Evolutionary conservation across 1,140 invertebrate genomes (phyloP).

Genomic region (Hypsibius dujardini): DNA sequence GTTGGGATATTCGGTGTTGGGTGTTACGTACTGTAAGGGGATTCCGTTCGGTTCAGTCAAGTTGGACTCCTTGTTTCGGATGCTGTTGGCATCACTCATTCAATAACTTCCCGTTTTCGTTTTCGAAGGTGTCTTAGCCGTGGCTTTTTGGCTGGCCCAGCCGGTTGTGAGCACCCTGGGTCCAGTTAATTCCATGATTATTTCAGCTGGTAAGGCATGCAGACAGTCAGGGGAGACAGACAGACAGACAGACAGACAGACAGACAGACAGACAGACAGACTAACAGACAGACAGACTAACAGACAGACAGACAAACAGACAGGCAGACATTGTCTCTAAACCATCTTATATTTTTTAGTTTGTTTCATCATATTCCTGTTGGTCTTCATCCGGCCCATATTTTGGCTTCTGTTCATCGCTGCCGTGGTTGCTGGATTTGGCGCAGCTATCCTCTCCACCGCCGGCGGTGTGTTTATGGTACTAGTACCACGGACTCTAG

Average conservation of each 20-base stretch:
- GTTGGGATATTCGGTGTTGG: background rate
- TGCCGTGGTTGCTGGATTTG: conserved; percentile 9
- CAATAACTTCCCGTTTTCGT: background rate
- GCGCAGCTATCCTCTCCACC: conserved; percentile 7
- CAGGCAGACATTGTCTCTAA: too few species aligned
- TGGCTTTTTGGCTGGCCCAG: conserved; percentile 7
- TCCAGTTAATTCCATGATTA: conserved; percentile 4
- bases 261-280: background rate
- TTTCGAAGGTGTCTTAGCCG: conserved; percentile 7
- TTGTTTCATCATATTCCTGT: conserved; percentile 9
- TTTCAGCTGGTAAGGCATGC: background rate
- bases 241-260: background rate
- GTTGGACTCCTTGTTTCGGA: background rate
- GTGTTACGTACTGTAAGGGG: conserved; percentile 1
- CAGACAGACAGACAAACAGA: too few species aligned
- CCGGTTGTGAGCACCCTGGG: background rate
- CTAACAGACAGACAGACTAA: too few species aligned
- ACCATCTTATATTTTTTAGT: background rate
- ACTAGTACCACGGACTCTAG: background rate
- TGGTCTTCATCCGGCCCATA: conserved; percentile 1
- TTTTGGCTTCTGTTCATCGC: background rate
- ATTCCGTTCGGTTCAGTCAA: too few species aligned
- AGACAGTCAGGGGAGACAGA: background rate
- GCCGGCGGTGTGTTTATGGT: conserved; percentile 15
- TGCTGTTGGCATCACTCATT: background rate